These are phyloP conservation scores for Lynx canadensis DNA, from an alignment of 2,113 vertebrate species.

Conservation along the genomic window DNA sequence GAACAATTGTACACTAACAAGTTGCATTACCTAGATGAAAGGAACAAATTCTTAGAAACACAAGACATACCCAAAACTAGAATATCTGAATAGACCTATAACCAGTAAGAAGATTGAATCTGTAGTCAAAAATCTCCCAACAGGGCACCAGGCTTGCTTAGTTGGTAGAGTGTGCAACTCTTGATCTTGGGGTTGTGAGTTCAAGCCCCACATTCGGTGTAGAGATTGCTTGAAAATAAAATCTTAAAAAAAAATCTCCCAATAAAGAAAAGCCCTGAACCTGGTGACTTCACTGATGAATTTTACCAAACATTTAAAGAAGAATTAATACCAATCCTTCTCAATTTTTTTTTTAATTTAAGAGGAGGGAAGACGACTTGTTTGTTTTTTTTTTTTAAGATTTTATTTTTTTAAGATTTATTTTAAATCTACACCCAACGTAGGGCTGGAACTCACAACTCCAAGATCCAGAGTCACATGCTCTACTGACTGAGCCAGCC, in stretches of 20 bases:
- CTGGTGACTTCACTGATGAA: neutral
- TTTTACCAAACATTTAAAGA: neutral
- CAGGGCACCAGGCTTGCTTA: too few relatives aligned
- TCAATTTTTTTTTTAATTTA: neutral
- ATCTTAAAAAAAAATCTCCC: neutral
- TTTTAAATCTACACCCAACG: too few relatives aligned
- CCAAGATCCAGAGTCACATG: too few relatives aligned
- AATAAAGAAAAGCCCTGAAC: neutral
- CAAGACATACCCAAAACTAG: neutral
- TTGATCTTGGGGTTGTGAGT: too few relatives aligned
- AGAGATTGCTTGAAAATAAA: too few relatives aligned
- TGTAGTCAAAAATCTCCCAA: neutral
- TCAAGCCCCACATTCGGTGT: too few relatives aligned
- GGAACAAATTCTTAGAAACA: neutral
- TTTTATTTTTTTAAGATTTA: too few relatives aligned
- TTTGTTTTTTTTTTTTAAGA: too few relatives aligned
- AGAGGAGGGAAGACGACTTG: neutral
- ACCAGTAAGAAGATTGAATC: neutral
- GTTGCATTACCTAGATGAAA: neutral
- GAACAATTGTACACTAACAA: neutral
- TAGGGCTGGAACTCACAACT: too few relatives aligned
- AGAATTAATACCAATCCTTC: neutral
- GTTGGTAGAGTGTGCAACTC: too few relatives aligned
- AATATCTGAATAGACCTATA: neutral
- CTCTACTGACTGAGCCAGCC: too few relatives aligned